phyloP scores from a whole-genome alignment of 2,888 invertebrate species.

The Tipula confusa region DNA sequence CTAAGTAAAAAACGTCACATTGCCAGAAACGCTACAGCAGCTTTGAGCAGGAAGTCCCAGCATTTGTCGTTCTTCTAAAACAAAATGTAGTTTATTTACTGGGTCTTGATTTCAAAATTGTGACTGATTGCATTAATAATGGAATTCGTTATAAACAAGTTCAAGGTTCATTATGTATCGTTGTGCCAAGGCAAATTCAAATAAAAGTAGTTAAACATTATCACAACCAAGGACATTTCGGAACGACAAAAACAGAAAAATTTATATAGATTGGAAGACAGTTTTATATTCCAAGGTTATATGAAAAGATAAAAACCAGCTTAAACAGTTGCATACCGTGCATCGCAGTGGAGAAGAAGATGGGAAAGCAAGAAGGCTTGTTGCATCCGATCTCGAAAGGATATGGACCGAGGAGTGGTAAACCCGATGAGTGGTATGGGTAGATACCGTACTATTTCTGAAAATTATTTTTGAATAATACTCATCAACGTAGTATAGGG shows the following conservation, averaged over 20 bases:
- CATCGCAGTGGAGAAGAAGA: no score
- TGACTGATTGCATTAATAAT: neutral
- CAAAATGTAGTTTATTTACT: slow-evolving; percentile 35
- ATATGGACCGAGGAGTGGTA: slow-evolving; percentile 36
- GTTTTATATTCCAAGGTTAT: neutral
- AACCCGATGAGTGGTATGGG: no score
- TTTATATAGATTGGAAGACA: neutral
- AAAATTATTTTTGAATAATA: no score
- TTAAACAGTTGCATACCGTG: slow-evolving; percentile 35
- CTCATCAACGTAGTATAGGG: no score
- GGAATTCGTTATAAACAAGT: neutral
- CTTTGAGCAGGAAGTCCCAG: slow-evolving; percentile 34
- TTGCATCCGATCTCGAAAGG: slow-evolving; percentile 41
- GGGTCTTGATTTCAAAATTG: neutral
- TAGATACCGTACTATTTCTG: no score
- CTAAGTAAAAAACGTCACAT: neutral
- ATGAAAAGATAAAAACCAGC: slow-evolving; percentile 32
- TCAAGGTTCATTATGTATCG: neutral
- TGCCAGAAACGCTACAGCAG: neutral
- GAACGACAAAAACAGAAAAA: neutral
- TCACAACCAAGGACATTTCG: neutral
- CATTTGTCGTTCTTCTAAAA: slow-evolving; percentile 35
- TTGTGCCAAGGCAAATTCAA: no score
- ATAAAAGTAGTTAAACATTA: neutral
- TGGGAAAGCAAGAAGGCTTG: slow-evolving; percentile 42